A percentile compares a stretch with the other conserved stretches of the same genome.
These are phyloP conservation scores for Stigmatopora argus DNA, from an alignment of 2,113 vertebrate genomes.

Conservation along the genomic window DNA sequence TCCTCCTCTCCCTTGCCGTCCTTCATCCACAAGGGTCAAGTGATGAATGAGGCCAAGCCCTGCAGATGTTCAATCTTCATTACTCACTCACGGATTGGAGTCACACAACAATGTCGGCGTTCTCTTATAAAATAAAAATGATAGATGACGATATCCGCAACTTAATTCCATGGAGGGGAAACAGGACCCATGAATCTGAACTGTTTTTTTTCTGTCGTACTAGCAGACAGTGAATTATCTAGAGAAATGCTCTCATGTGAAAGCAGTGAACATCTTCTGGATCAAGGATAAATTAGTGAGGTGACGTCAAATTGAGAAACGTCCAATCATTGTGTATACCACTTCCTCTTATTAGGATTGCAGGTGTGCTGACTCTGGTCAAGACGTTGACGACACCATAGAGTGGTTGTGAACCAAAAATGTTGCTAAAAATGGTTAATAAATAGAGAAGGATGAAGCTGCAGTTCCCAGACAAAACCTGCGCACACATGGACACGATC, in stretches of 20 bases:
- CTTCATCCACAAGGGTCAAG: conserved; percentile 18
- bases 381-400: too few species aligned
- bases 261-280: background rate
- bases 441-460: background rate
- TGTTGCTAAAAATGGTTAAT: background rate
- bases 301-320: background rate
- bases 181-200: conserved; percentile 15
- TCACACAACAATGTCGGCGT: conserved; percentile 11
- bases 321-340: background rate
- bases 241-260: background rate
- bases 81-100: conserved; percentile 17
- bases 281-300: background rate
- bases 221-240: conserved; percentile 1
- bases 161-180: background rate
- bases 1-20: conserved; percentile 31
- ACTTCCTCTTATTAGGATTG: background rate
- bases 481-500: background rate
- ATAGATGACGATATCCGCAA: conserved; percentile 15
- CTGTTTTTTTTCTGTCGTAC: conserved; percentile 8
- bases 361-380: background rate
- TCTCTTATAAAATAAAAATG: conserved; percentile 9
- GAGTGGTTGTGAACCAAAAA: too few species aligned
- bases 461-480: background rate
- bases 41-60: conserved; percentile 4
- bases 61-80: conserved; percentile 16